Percentiles rank a stretch among this genome's conserved stretches.
phyloP scores from a whole-genome alignment of 2,113 vertebrate genomes.

The Pampusana beccarii region DNA sequence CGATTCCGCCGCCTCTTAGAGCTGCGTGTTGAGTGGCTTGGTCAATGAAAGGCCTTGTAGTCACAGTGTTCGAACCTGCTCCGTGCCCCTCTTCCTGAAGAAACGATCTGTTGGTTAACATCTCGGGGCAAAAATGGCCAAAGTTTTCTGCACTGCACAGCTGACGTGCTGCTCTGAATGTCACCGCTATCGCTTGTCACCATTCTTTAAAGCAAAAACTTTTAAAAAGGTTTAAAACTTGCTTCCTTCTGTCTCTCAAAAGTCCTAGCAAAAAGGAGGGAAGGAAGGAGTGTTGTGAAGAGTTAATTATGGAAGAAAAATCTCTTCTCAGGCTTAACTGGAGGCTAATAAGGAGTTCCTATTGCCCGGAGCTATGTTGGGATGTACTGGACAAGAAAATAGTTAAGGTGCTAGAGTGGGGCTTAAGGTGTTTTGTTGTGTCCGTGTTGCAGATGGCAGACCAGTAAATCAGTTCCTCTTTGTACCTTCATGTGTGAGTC shows the following conservation, averaged over 20 bases:
- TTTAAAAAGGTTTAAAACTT: not conserved
- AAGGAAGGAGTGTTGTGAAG: not conserved
- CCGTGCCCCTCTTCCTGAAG: not conserved
- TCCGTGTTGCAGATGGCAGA: not conserved
- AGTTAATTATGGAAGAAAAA: not conserved
- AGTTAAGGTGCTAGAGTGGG: not conserved
- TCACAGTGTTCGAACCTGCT: not conserved
- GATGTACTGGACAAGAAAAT: not conserved
- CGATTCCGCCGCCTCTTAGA: not conserved
- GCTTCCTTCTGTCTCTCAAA: not conserved
- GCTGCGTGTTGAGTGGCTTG: not conserved
- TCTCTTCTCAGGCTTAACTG: not conserved
- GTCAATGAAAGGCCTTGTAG: not conserved
- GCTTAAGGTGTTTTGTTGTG: not conserved
- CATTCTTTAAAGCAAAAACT: not conserved
- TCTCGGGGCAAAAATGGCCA: not conserved
- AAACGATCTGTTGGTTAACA: not conserved
- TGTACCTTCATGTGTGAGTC: not conserved
- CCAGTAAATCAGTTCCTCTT: not conserved
- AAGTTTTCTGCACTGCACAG: not conserved
- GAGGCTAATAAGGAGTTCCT: not conserved
- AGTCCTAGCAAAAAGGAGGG: not conserved
- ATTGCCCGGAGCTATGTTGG: not conserved
- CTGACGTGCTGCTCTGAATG: not conserved
- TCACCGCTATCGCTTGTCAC: not conserved